A percentile compares a stretch with the other conserved stretches of the same genome.
These are phyloP conservation scores for Brenthis hecate DNA, from an alignment of 2,888 invertebrate genomes.

Conservation along the genomic window DNA sequence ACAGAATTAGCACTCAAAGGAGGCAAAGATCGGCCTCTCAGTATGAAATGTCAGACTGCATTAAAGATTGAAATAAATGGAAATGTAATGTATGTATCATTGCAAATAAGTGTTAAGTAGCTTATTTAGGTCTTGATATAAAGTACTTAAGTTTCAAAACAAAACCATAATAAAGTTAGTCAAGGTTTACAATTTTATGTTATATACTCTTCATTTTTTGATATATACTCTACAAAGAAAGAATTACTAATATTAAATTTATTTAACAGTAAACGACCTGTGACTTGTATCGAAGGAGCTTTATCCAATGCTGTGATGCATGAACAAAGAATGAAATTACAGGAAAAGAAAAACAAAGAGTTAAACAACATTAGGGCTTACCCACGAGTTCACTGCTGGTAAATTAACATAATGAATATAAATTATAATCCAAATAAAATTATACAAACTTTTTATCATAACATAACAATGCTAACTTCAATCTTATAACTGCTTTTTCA, in stretches of 20 bases:
- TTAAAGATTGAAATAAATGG: slow-evolving; percentile 47
- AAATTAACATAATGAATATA: slow-evolving; percentile 16
- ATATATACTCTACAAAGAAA: too few relatives aligned
- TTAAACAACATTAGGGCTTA: slow-evolving; percentile 54
- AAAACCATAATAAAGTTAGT: too few relatives aligned
- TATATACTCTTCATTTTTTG: too few relatives aligned
- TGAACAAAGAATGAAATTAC: slow-evolving; percentile 65
- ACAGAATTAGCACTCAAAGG: slow-evolving; percentile 80
- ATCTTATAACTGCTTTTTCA: background rate
- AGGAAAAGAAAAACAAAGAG: slow-evolving; percentile 57
- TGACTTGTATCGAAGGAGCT: slow-evolving; percentile 83
- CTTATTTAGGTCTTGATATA: too few relatives aligned
- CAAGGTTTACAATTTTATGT: too few relatives aligned
- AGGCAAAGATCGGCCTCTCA: slow-evolving; percentile 59
- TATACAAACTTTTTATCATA: background rate
- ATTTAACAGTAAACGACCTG: slow-evolving; percentile 68
- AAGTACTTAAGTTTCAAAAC: too few relatives aligned
- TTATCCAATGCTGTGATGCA: slow-evolving; percentile 81
- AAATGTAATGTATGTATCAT: slow-evolving; percentile 32
- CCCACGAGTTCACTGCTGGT: slow-evolving; percentile 68
- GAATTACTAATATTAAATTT: slow-evolving; percentile 2
- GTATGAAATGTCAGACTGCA: slow-evolving; percentile 55
- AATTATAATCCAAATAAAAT: background rate
- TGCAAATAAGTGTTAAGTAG: background rate
- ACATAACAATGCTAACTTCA: background rate